Conservation (phyloP, 2,888 invertebrate species). For the Spisula solida region DNA sequence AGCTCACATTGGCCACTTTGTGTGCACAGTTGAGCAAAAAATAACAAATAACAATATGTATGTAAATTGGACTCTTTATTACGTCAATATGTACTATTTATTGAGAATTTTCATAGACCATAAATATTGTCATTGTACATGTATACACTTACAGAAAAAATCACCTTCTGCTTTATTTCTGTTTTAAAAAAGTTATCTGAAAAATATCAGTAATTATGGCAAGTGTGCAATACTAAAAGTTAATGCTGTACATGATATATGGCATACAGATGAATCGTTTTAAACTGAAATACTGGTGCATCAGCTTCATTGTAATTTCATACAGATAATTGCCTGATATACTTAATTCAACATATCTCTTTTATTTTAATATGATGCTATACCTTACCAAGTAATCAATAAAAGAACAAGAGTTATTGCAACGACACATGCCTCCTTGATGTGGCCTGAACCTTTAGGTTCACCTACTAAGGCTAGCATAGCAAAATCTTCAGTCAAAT, state of each 20-base stretch:
- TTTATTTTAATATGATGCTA: too few species aligned
- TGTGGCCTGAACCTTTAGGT: too few species aligned
- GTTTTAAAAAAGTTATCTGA: not conserved
- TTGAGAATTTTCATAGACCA: not conserved
- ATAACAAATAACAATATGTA: not conserved
- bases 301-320: not conserved
- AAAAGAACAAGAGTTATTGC: too few species aligned
- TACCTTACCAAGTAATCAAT: too few species aligned
- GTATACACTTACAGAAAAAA: not conserved
- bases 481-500: too few species aligned
- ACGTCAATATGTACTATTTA: not conserved
- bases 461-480: too few species aligned
- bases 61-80: constrained; percentile 17
- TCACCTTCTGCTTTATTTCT: not conserved
- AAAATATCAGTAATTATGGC: not conserved
- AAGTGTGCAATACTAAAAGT: not conserved
- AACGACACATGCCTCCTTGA: too few species aligned
- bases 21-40: not conserved
- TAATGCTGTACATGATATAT: not conserved
- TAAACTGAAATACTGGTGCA: not conserved
- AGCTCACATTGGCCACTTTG: too few species aligned
- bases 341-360: too few species aligned
- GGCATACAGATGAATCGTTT: not conserved
- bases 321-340: too few species aligned
- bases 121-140: not conserved